These are phyloP conservation scores for Scaptomyza graminum DNA, from an alignment of 1,140 invertebrate species.

Conservation along the genomic window DNA sequence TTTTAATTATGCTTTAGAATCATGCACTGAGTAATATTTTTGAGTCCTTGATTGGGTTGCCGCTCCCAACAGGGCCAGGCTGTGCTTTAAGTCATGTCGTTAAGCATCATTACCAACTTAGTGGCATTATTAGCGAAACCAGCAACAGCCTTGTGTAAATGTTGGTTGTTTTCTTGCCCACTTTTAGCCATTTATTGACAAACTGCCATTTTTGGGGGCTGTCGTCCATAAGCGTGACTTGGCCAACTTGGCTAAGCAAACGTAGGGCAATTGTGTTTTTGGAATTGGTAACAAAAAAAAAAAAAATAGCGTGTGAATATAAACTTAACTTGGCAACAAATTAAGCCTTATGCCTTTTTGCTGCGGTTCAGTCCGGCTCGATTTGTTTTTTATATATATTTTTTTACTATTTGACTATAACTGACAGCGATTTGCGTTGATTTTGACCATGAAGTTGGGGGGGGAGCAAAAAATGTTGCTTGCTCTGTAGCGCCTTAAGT, in stretches of 20 bases:
- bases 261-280: constrained; percentile 63
- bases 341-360: constrained; percentile 61
- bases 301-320: constrained; percentile 71
- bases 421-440: constrained; percentile 76
- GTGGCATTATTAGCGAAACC: constrained; percentile 23
- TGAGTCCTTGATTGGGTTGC: constrained; percentile 18
- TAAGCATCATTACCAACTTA: constrained; percentile 27
- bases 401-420: constrained; percentile 45
- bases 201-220: constrained; percentile 27
- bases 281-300: constrained; percentile 64
- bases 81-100: background rate
- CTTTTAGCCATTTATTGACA: constrained; percentile 34
- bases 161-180: constrained; percentile 18
- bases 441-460: constrained; percentile 66
- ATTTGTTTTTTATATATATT: constrained; percentile 10
- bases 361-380: constrained; percentile 39
- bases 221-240: constrained; percentile 45
- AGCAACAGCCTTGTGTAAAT: constrained; percentile 8
- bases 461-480: constrained; percentile 13
- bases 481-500: constrained; percentile 43
- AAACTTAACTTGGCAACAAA: constrained; percentile 58
- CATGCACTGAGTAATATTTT: constrained; percentile 8
- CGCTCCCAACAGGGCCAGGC: background rate
- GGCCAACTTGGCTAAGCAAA: constrained; percentile 8
- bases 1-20: constrained; percentile 45